Percentiles rank a stretch among this genome's conserved stretches.
Conservation (phyloP, 2,113 vertebrate genomes). For the Zapornia atra region DNA sequence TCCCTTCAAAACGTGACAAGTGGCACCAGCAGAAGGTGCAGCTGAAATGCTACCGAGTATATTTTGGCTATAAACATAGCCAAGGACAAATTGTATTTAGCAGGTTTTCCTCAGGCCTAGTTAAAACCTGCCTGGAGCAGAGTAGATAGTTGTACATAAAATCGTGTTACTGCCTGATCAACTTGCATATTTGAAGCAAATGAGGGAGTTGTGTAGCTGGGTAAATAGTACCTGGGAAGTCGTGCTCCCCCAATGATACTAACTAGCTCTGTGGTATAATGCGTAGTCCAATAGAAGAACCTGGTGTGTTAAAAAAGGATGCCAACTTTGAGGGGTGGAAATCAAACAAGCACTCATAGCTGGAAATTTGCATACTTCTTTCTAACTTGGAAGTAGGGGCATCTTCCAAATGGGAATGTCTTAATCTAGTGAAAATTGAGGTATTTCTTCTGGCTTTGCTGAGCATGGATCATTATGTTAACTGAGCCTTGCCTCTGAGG, state of each 20-base stretch:
- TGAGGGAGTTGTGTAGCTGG: background rate
- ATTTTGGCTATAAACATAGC: background rate
- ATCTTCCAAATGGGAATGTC: background rate
- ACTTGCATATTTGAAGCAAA: background rate
- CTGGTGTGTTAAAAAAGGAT: background rate
- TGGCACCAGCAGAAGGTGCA: background rate
- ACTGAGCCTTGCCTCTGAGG: background rate
- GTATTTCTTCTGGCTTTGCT: background rate
- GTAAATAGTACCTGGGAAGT: background rate
- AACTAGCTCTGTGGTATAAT: background rate
- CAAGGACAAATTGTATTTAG: background rate
- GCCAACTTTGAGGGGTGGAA: background rate
- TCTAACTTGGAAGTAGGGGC: background rate
- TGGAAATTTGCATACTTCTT: background rate
- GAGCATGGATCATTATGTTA: background rate
- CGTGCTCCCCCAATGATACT: background rate
- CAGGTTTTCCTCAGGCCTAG: background rate
- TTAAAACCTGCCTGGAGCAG: background rate
- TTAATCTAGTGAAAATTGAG: background rate
- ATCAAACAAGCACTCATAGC: background rate
- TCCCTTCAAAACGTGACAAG: background rate
- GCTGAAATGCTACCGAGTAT: background rate
- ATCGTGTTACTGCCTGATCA: background rate
- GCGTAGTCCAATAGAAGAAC: background rate
- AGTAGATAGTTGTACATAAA: background rate